These are phyloP conservation scores for Tautogolabrus adspersus DNA, from an alignment of 2,113 vertebrate genomes.

Conservation along the genomic window DNA sequence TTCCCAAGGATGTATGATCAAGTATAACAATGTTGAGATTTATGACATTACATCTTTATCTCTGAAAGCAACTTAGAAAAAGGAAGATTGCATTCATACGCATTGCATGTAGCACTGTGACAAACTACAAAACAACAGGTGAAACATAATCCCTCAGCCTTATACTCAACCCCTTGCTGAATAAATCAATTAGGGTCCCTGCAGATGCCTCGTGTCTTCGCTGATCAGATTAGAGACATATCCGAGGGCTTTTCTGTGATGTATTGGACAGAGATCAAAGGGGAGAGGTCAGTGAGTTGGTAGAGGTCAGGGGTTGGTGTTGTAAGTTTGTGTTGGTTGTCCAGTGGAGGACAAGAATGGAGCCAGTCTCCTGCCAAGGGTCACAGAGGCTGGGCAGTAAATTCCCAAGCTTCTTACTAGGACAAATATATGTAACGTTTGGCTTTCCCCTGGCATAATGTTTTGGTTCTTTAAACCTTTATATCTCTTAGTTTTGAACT, in stretches of 20 bases:
- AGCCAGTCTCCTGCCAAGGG: slow-evolving; percentile 67
- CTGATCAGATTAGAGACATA: slow-evolving; percentile 52
- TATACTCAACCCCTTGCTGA: background rate
- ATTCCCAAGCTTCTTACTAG: slow-evolving; percentile 30
- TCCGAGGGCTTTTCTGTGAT: slow-evolving; percentile 53
- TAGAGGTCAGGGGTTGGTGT: slow-evolving; percentile 68
- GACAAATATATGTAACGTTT: slow-evolving; percentile 8
- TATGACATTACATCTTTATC: background rate
- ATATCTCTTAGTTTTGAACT: background rate
- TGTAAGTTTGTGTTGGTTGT: slow-evolving; percentile 66
- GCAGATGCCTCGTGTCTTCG: slow-evolving; percentile 47
- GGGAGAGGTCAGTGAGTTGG: slow-evolving; percentile 65
- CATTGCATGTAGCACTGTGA: background rate
- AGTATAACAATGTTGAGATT: background rate
- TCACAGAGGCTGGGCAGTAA: slow-evolving; percentile 51
- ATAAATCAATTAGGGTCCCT: slow-evolving; percentile 44
- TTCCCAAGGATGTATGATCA: background rate
- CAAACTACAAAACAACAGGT: slow-evolving; percentile 26
- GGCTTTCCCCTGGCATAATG: slow-evolving; percentile 14
- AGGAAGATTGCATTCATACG: background rate
- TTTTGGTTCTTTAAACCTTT: slow-evolving; percentile 2
- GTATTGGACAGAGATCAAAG: slow-evolving; percentile 67
- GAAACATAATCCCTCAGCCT: slow-evolving; percentile 5
- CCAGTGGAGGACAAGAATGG: slow-evolving; percentile 59
- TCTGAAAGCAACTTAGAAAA: background rate